These are phyloP conservation scores for Amphimedon queenslandica DNA, from an alignment of 37 sponge, comb jelly and placozoan genomes.

Conservation along the genomic window DNA sequence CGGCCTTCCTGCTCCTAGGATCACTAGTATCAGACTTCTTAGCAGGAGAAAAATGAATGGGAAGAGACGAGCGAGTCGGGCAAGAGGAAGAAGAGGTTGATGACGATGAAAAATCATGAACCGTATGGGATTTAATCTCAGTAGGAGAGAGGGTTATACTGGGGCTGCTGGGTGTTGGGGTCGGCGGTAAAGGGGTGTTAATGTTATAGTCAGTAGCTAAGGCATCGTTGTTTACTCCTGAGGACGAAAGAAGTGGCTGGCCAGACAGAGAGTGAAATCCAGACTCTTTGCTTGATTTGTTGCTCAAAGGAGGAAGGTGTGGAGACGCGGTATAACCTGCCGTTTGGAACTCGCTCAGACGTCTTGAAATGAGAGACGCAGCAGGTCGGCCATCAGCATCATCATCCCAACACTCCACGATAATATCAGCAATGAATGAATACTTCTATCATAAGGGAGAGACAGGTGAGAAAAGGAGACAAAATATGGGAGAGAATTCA, in stretches of 20 bases:
- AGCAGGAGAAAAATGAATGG: too few relatives aligned
- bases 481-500: too few relatives aligned
- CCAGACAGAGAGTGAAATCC: neutral
- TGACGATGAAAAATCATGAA: too few relatives aligned
- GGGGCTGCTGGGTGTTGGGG: neutral
- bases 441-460: too few relatives aligned
- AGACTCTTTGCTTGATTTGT: neutral
- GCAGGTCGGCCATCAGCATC: constrained; percentile 50
- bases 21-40: too few relatives aligned
- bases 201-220: neutral
- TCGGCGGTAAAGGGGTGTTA: constrained; percentile 1
- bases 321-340: neutral
- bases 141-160: constrained; percentile 1
- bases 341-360: constrained; percentile 12
- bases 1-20: too few relatives aligned
- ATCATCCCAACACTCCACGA: constrained; percentile 61
- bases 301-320: neutral
- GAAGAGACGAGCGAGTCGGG: too few relatives aligned
- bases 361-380: constrained; percentile 30
- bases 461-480: too few relatives aligned
- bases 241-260: neutral
- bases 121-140: neutral
- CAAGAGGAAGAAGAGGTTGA: too few relatives aligned
- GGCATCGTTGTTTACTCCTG: neutral
- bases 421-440: constrained; percentile 23